Conservation (phyloP, 2,113 vertebrate species). For the Vidua chalybeata region DNA sequence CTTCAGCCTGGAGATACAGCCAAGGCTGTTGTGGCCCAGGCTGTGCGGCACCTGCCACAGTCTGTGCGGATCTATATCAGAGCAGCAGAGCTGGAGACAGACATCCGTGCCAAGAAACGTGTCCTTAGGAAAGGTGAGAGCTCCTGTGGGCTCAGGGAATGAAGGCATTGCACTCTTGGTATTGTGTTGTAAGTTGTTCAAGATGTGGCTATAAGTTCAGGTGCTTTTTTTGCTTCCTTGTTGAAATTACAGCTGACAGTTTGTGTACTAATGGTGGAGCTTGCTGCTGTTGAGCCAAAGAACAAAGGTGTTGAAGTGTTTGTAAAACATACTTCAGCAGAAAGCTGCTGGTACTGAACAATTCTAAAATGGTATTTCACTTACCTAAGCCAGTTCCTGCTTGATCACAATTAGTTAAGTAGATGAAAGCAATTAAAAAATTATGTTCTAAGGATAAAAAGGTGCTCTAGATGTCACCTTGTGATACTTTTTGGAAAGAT, state of each 20-base stretch:
- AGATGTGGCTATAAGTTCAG: background rate
- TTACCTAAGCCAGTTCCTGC: background rate
- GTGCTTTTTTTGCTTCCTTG: background rate
- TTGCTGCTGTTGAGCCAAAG: background rate
- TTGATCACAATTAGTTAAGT: background rate
- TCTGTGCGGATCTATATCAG: conserved; percentile 96
- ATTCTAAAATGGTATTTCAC: background rate
- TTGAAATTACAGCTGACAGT: background rate
- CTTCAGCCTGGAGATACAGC: conserved; percentile 96
- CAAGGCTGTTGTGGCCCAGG: conserved; percentile 96
- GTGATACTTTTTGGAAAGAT: background rate
- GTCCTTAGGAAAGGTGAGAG: conserved; percentile 92
- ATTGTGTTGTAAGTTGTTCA: background rate
- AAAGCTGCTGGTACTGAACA: background rate
- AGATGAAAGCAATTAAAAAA: background rate
- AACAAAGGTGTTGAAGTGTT: background rate
- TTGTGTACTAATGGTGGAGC: background rate
- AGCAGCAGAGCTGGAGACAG: conserved; percentile 95
- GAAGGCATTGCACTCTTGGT: background rate
- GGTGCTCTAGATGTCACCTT: background rate
- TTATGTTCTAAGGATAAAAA: background rate
- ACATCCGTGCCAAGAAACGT: conserved; percentile 94
- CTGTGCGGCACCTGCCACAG: conserved; percentile 93
- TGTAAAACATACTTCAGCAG: background rate
- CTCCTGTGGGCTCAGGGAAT: background rate